Evolutionary conservation across 2,888 invertebrate genomes (phyloP).

Genomic region (Caenorhabditis plicata): DNA sequence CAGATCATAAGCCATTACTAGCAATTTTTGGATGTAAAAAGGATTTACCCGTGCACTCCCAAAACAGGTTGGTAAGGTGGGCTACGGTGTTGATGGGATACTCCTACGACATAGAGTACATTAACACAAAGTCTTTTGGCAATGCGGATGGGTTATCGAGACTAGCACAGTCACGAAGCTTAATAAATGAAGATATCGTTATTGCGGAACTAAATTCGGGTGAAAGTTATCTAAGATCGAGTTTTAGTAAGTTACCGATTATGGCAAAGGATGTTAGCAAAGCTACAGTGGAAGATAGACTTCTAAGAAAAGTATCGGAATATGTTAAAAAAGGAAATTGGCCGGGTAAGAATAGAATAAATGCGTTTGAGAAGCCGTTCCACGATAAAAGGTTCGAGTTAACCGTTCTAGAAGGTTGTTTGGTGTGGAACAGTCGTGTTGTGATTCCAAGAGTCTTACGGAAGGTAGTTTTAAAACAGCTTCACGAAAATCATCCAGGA

Average conservation of each 20-base stretch:
- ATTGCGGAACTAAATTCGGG: too few relatives aligned
- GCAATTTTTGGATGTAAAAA: constrained; percentile 18
- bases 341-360: too few relatives aligned
- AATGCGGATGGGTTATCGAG: constrained; percentile 15
- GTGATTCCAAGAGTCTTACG: constrained; percentile 48
- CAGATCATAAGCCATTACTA: constrained; percentile 28
- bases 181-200: constrained; percentile 7
- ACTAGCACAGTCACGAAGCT: constrained; percentile 1
- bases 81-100: constrained; percentile 12
- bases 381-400: too few relatives aligned
- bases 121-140: constrained; percentile 7
- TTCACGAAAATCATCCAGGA: constrained; percentile 58
- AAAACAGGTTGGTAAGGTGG: constrained; percentile 10
- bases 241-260: too few relatives aligned
- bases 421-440: constrained; percentile 46
- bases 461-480: constrained; percentile 31
- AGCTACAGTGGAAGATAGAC: too few relatives aligned
- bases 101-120: constrained; percentile 11
- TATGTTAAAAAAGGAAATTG: too few relatives aligned
- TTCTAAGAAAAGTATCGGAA: too few relatives aligned
- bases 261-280: too few relatives aligned
- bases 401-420: constrained; percentile 40
- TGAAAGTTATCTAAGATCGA: too few relatives aligned
- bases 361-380: too few relatives aligned
- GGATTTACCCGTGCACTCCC: constrained; percentile 6